Conservation (phyloP, 2,888 invertebrate species). For the Nymphalis c-album region DNA sequence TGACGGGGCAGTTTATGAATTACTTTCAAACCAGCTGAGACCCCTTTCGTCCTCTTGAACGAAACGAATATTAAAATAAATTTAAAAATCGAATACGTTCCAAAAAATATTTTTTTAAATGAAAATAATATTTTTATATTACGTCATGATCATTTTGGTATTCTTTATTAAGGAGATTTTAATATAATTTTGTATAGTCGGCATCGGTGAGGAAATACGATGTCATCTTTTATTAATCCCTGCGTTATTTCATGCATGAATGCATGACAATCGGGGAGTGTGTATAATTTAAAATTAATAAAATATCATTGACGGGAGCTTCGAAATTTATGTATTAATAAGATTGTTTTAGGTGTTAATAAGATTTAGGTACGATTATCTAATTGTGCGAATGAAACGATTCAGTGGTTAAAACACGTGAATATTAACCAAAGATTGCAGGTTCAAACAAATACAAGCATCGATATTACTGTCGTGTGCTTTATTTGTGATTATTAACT, state of each 20-base stretch:
- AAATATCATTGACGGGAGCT: constrained; percentile 23
- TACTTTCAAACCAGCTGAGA: constrained; percentile 23
- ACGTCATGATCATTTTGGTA: constrained; percentile 7
- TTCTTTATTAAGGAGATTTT: constrained; percentile 16
- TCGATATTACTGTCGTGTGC: too few relatives aligned
- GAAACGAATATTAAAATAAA: not conserved
- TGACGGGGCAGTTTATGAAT: constrained; percentile 63
- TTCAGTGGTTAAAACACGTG: not conserved
- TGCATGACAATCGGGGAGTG: constrained; percentile 31
- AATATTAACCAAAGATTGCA: too few relatives aligned
- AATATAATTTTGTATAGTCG: constrained; percentile 41
- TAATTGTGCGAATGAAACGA: not conserved
- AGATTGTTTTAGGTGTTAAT: too few relatives aligned
- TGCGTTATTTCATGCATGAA: constrained; percentile 71
- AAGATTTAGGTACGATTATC: not conserved
- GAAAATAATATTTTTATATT: not conserved
- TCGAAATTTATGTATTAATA: constrained; percentile 3
- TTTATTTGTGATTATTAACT: too few relatives aligned
- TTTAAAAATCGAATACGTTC: not conserved
- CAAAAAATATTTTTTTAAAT: not conserved
- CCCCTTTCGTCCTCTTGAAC: too few relatives aligned
- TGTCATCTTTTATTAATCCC: constrained; percentile 71
- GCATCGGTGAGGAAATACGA: constrained; percentile 55
- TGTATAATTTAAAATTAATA: constrained; percentile 15
- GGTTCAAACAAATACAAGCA: too few relatives aligned